Conservation (phyloP, 2,113 vertebrate genomes). For the Elanus axillaris region DNA sequence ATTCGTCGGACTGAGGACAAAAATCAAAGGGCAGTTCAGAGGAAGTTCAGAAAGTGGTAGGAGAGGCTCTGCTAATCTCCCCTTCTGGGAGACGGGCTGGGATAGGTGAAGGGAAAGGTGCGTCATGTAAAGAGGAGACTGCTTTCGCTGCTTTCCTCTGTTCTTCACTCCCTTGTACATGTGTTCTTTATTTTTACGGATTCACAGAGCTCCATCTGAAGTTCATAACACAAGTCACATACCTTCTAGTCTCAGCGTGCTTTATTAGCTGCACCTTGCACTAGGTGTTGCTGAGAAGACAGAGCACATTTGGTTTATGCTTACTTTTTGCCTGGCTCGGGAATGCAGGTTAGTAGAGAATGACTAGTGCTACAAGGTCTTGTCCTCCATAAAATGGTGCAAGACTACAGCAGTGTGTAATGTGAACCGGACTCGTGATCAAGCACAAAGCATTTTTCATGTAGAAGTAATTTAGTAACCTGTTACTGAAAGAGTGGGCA, state of each 20-base stretch:
- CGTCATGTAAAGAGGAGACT: background rate
- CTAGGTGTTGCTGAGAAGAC: background rate
- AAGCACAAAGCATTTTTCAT: background rate
- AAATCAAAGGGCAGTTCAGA: background rate
- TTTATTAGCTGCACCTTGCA: background rate
- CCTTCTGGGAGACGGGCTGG: background rate
- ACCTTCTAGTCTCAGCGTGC: background rate
- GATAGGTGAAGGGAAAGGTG: background rate
- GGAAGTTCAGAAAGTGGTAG: background rate
- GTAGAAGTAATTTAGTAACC: background rate
- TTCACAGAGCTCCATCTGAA: background rate
- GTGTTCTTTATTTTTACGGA: background rate
- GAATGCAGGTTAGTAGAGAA: background rate
- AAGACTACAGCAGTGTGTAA: background rate
- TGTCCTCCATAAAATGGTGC: background rate
- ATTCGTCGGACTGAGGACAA: background rate
- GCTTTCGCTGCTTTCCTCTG: background rate
- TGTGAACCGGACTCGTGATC: background rate
- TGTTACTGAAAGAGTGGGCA: background rate
- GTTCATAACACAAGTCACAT: background rate
- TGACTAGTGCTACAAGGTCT: background rate
- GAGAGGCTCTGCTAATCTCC: background rate
- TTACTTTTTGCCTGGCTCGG: background rate
- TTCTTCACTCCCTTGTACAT: fast-evolving
- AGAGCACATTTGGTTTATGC: background rate